Base-by-base conservation (phyloP, 2,113 vertebrate genomes). In the Carollia perspicillata region DNA sequence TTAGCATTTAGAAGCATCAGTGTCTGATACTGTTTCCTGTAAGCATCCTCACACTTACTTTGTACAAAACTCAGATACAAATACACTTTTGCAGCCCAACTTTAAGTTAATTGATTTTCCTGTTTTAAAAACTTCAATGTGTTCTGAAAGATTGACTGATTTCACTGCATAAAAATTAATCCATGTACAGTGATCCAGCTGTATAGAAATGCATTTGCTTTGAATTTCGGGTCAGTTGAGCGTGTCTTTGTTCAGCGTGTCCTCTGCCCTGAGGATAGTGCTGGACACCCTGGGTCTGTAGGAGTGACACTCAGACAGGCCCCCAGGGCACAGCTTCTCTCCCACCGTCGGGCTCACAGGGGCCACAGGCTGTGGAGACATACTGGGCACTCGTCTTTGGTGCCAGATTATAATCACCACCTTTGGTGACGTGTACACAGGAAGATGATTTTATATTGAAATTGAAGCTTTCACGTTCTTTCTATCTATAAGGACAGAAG, bases 91-190 rank as follows among this genome's bases (percentile, higher is more conserved):
- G 75, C 9, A 74, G 49, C 51, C 90, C 68, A 44, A 77, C 71
- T 90, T 92, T 47, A 93, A 90, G 65, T 77, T 90, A 90, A 90
- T 90, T 40, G 40, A 40, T 60, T 55, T 94, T 17, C 47, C 17
- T 94, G 23, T 79, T 93, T 96, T 84, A 66, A 92, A 95, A 90
- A 60, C 44, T 81, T 9, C 80, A 77, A 0, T 35, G 37, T 89
- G 72, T 74, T 95, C 47, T 75, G 68, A 81, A 85, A 81, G 40
- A 79, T 78, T 69, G 89, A 78, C 74, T 91, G 84, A 84, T 75
- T 86, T 93, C 65, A 74, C 71, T 85, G 30, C 40, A 65, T 92
- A 84, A 95, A 96, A 92, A 78, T 92, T 80, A 86, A 85, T 97
- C 66, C 72, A 33, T 58, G 92, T 81, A 84, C 94, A 93, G 83